Base-by-base conservation (phyloP, 37 sponge, comb jelly and placozoan genomes). In the Amphimedon queenslandica region DNA sequence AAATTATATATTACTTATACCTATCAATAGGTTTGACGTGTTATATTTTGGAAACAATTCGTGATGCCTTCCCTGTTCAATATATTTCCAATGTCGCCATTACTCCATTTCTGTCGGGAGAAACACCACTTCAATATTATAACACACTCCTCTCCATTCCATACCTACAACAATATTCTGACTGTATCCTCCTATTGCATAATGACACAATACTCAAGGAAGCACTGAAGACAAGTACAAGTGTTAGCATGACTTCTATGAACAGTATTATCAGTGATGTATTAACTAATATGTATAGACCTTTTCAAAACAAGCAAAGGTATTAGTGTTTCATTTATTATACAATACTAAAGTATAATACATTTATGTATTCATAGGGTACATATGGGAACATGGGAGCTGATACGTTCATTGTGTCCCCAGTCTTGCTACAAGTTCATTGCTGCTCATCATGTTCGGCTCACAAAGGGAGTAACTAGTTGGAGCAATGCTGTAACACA, bases 121-220 rank as follows among this genome's bases (percentile, higher is more conserved):
- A 94, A 23, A 83, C 91, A 25, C 92, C 95, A n/a, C 71, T 94
- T 1, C 95, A 94, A 76, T 78, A 87, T 67, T 94, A 91, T 78
- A 94, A 94, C 72, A 65, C 75, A 32, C 82, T 91, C 29, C 82
- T 94, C 21, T 83, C 80, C 31, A 70, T 92, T 21, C 55, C 81
- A 16, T 65, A 66, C 60, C 70, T 91, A 20, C 88, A 94, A 40
- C 39, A 56, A 4, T 84, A 79, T 61, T 28, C 69, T 70, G 95
- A 94, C 53, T 87, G 80, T 18, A 65, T 87, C 0, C n/a, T 94
- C 16, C 38, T 94, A 23, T 72, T 91, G 16, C 64, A 72, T 25
- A 94, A 94, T 76, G 95, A 94, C 43, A 37, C 28, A 40, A 58
- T 88, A 6, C 39, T 87, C 42, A 51, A 81, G 30, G 78, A 83